These are phyloP conservation scores for Hylyphantes graminicola DNA, from an alignment of 1,140 invertebrate genomes.

Conservation along the genomic window DNA sequence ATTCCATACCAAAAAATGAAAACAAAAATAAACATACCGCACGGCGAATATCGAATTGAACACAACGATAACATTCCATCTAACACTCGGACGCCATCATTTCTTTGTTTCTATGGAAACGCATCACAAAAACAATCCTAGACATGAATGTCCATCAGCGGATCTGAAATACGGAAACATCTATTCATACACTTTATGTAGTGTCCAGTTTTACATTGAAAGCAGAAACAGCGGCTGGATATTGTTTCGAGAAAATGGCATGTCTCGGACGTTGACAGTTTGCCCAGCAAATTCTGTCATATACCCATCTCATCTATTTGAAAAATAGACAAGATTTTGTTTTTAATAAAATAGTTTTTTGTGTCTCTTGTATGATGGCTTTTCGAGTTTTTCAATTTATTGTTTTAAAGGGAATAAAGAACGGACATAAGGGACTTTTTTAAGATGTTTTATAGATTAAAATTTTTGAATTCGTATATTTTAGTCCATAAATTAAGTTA, in stretches of 20 bases:
- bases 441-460: neutral
- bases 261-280: conserved; percentile 34
- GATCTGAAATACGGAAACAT: conserved; percentile 41
- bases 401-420: neutral
- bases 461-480: too few relatives aligned
- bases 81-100: neutral
- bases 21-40: too few relatives aligned
- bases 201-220: conserved; percentile 54
- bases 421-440: neutral
- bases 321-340: neutral
- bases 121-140: conserved; percentile 14
- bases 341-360: neutral
- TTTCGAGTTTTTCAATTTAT: conserved; percentile 40
- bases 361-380: neutral
- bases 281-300: conserved; percentile 41
- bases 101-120: conserved; percentile 13
- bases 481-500: too few relatives aligned
- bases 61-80: too few relatives aligned
- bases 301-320: conserved; percentile 38
- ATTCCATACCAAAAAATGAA: too few relatives aligned
- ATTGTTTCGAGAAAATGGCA: conserved; percentile 16
- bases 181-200: conserved; percentile 55
- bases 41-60: too few relatives aligned
- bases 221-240: conserved; percentile 10
- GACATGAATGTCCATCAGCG: conserved; percentile 50